These are phyloP conservation scores for Coreoperca whiteheadi DNA, from an alignment of 2,113 vertebrate genomes.

Conservation along the genomic window DNA sequence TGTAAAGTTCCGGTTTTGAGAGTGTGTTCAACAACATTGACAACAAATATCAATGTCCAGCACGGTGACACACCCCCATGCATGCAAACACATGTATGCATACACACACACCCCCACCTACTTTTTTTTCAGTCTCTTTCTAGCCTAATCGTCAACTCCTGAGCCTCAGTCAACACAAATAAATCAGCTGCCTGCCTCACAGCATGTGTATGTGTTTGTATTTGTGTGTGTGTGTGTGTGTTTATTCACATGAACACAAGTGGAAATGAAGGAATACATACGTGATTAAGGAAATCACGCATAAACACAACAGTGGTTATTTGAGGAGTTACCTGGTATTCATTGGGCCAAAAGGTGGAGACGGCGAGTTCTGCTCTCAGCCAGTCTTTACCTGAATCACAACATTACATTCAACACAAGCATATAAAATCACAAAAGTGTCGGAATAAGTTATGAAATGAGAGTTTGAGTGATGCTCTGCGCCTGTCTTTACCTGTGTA, in stretches of 20 bases:
- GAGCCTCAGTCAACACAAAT: conserved; percentile 80
- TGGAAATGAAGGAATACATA: neutral
- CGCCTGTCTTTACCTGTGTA: conserved; percentile 89
- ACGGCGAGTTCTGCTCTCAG: conserved; percentile 94
- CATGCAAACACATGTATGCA: neutral
- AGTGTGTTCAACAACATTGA: conserved; percentile 5
- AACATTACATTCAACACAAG: conserved; percentile 20
- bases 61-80: conserved; percentile 14
- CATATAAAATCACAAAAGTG: neutral
- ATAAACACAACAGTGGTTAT: neutral
- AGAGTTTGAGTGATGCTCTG: conserved; percentile 10
- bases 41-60: conserved; percentile 20
- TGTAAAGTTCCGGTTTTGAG: neutral
- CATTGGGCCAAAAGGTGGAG: conserved; percentile 99
- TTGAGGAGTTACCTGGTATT: conserved; percentile 92
- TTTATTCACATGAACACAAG: conserved; percentile 21
- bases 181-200: conserved; percentile 71
- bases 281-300: neutral
- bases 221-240: conserved; percentile 15
- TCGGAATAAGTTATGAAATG: neutral
- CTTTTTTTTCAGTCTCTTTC: conserved; percentile 41
- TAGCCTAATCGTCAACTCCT: conserved; percentile 76
- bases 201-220: conserved; percentile 40
- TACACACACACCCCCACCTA: conserved; percentile 8
- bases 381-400: conserved; percentile 89